These are phyloP conservation scores for Eurypyga helias DNA, from an alignment of 2,113 vertebrate genomes.

Conservation along the genomic window DNA sequence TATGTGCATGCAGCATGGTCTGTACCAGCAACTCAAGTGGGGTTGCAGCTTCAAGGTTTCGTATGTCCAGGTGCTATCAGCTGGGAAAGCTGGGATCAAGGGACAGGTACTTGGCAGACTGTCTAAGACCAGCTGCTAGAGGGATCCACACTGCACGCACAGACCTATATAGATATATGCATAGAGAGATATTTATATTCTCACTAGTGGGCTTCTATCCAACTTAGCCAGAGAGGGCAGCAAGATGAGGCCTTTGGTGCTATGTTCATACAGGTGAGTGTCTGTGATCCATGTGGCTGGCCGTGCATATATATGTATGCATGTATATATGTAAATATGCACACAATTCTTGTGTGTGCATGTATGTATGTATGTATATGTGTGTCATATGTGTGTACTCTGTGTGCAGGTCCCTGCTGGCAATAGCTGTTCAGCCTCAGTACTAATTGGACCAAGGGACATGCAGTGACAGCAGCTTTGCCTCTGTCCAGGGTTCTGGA, in stretches of 20 bases:
- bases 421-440: not conserved
- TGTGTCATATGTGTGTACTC: not conserved
- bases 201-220: not conserved
- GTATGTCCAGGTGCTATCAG: not conserved
- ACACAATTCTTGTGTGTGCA: no score
- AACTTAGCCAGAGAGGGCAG: not conserved
- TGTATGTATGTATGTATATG: not conserved
- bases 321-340: not conserved
- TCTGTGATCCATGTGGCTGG: not conserved
- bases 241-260: not conserved
- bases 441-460: not conserved
- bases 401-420: not conserved
- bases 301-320: no score
- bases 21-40: not conserved
- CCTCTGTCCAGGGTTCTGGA: not conserved
- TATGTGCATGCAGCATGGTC: accelerated
- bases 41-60: not conserved
- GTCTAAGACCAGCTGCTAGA: not conserved
- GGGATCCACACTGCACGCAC: not conserved
- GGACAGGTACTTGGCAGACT: not conserved
- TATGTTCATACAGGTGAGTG: not conserved
- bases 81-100: not conserved
- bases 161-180: no score
- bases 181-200: no score
- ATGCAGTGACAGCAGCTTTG: not conserved